Evolutionary conservation across 2,113 vertebrate genomes (phyloP).

Genomic region (Percopsis transmontana): DNA sequence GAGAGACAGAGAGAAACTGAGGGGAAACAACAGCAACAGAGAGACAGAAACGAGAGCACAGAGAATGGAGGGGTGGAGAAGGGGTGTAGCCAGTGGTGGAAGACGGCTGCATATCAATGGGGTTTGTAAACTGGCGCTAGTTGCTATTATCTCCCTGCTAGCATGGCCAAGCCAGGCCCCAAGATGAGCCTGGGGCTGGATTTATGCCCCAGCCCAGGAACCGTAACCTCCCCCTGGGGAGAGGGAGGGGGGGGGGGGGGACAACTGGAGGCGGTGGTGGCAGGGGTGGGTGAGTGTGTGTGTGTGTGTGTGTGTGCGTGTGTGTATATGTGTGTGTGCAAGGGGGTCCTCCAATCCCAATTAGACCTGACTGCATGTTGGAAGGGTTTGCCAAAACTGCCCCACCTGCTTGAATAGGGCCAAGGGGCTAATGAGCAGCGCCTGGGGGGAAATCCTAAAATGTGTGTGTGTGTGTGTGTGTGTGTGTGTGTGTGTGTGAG

Average conservation of each 20-base stretch:
- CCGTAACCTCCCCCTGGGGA: conserved; percentile 57
- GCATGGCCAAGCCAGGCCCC: conserved; percentile 18
- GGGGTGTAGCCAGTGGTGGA: too few relatives aligned
- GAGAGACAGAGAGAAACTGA: not conserved
- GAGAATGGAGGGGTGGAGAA: too few relatives aligned
- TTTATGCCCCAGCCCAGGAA: conserved; percentile 40
- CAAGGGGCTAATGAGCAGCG: conserved; percentile 76
- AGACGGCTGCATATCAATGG: conserved; percentile 48
- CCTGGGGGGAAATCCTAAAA: conserved; percentile 35
- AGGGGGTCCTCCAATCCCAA: conserved; percentile 72
- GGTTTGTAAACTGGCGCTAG: conserved; percentile 13
- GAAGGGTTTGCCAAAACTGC: conserved; percentile 76
- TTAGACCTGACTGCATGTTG: conserved; percentile 74
- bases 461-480: conserved; percentile 5
- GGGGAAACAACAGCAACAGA: conserved; percentile 10
- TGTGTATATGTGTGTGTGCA: conserved; percentile 35
- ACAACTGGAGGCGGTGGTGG: conserved; percentile 61
- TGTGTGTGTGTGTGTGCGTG: conserved; percentile 21
- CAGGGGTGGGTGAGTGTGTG: conserved; percentile 35
- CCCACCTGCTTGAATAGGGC: conserved; percentile 73
- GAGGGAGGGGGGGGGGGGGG: conserved; percentile 19
- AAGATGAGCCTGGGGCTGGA: conserved; percentile 57
- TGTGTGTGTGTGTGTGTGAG: conserved; percentile 6
- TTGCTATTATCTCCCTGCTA: conserved; percentile 36
- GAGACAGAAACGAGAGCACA: too few relatives aligned